These are phyloP conservation scores for Triops cancriformis DNA, from an alignment of 1,140 invertebrate species.

Conservation along the genomic window DNA sequence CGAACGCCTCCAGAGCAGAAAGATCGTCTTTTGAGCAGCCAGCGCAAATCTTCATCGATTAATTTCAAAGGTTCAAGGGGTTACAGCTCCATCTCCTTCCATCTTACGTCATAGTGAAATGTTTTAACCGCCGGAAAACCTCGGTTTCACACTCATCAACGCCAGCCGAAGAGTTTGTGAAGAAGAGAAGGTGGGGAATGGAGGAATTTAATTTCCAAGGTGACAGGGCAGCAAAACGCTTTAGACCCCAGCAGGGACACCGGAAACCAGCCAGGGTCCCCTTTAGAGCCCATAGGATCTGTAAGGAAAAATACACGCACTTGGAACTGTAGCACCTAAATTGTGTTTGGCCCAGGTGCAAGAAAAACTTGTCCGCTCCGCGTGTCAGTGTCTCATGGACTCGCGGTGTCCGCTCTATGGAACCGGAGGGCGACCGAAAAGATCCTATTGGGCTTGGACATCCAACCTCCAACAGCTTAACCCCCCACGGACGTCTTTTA, in stretches of 20 bases:
- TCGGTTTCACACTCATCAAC: too few species aligned
- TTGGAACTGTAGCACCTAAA: conserved; percentile 7
- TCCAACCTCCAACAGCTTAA: conserved; percentile 5
- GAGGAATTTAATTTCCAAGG: conserved; percentile 10
- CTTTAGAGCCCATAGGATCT: not conserved
- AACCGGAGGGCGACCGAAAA: not conserved
- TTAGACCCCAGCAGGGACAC: not conserved
- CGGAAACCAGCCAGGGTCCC: not conserved
- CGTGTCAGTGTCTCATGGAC: not conserved
- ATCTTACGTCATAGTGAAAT: too few species aligned
- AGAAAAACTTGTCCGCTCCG: not conserved
- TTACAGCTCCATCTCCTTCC: too few species aligned
- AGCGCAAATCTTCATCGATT: too few species aligned
- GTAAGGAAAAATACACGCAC: not conserved
- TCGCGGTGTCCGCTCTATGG: not conserved
- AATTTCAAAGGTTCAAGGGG: too few species aligned
- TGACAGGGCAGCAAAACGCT: conserved; percentile 5
- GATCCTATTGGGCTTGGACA: not conserved
- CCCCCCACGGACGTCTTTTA: not conserved
- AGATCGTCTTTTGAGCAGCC: too few species aligned
- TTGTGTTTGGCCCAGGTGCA: not conserved
- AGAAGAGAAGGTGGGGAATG: not conserved
- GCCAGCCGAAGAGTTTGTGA: not conserved
- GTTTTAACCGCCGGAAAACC: too few species aligned
- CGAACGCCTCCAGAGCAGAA: too few species aligned